Base-by-base conservation (phyloP, 2,888 invertebrate species). In the Mythimna pallens region DNA sequence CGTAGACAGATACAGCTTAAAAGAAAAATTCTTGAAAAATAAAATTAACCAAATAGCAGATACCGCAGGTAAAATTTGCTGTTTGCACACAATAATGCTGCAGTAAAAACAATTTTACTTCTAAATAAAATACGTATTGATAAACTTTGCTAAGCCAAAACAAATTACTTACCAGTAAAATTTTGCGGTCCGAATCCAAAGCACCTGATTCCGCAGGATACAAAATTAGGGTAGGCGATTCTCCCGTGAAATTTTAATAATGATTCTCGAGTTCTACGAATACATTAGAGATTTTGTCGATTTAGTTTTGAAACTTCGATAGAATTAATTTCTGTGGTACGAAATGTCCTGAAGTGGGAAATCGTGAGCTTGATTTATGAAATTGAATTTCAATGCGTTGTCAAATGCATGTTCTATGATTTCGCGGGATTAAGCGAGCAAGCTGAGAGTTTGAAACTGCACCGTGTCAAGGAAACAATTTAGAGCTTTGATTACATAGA, bases 191-290 rank as follows among this genome's bases (percentile, higher is more conserved):
- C 40, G 81, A 83, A 65, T 71, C 55, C 8, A 47, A 83, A 81
- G 40, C 58, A 76, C 84, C 81, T 83, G 81, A 83, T 81, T 81
- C 72, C 25, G 58, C 64, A 58, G 70, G 73, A 63, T 74, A 58
- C 64, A 63, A 67, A 81, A 84, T 81, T 72, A 74, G 62, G 67
- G 66, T 65, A 62, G 67, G 43, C 83, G 14, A 65, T 73, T 67
- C 61, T 54, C 22, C 67, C 20, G n/a, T 57, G 54, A 81, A 82
- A 84, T 81, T 84, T 77, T 70, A 78, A 84, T 73, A 78, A 77
- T 55, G 55, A 65, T 62, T 63, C 52, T 54, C 12, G 70, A 62
- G 22, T 78, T 73, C 34, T 64, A 22, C 22, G 62, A 54, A 73
- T 62, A 80, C 59, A 64, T 76, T 68, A 70, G 14, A 72, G 30